A percentile compares a stretch with the other conserved stretches of the same genome.
These are phyloP conservation scores for Pentamera pediparva DNA, from an alignment of 53 echinoderm and acorn worm species.

Conservation along the genomic window DNA sequence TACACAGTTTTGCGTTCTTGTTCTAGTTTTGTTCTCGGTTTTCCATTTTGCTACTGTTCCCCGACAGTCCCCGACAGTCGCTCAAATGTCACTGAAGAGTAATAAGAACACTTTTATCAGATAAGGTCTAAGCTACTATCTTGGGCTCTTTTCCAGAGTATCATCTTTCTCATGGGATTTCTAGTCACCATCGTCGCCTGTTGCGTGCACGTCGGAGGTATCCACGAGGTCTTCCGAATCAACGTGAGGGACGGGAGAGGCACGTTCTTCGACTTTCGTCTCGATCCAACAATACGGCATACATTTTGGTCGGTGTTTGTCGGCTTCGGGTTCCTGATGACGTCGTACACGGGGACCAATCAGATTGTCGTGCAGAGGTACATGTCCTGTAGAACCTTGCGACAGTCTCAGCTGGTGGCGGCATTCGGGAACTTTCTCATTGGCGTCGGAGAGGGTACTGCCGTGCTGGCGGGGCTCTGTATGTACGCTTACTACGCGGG, in stretches of 20 bases:
- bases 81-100: too few species aligned
- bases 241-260: background rate
- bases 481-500: conserved; percentile 28
- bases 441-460: conserved; percentile 7
- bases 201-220: conserved; percentile 1
- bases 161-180: background rate
- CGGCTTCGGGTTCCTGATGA: background rate
- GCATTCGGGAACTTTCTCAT: conserved; percentile 9
- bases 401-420: conserved; percentile 14
- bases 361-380: conserved; percentile 31
- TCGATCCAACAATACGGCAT: conserved; percentile 23
- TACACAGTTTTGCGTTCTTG: too few species aligned
- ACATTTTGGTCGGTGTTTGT: conserved; percentile 29
- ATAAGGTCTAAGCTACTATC: too few species aligned
- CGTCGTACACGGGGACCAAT: conserved; percentile 21
- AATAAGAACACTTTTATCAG: too few species aligned
- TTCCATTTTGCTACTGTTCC: too few species aligned
- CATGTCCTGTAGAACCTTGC: conserved; percentile 12
- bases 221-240: conserved; percentile 22
- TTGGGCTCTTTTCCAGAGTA: too few species aligned
- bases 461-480: conserved; percentile 10
- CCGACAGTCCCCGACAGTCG: too few species aligned
- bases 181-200: conserved; percentile 12
- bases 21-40: too few species aligned
- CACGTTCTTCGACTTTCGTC: conserved; percentile 16